phyloP scores from a whole-genome alignment of 2,797 vertebrate species.

The Notamacropus eugenii region DNA sequence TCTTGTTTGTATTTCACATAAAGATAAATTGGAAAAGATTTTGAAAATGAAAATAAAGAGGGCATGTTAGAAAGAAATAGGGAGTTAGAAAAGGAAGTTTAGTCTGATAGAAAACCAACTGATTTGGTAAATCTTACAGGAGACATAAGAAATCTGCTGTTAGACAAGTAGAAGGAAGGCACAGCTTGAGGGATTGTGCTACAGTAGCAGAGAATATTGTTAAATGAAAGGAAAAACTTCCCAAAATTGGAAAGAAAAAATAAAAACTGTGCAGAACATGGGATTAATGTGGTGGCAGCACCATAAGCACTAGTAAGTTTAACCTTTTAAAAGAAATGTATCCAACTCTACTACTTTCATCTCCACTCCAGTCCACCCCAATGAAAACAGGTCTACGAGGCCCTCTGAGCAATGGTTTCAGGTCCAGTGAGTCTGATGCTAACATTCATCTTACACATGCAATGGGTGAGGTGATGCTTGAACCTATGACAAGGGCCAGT shows the following conservation, averaged over 20 bases:
- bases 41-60: not conserved
- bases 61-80: not conserved
- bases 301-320: not conserved
- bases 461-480: not conserved
- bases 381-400: not conserved
- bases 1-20: not conserved
- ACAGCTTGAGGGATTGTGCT: not conserved
- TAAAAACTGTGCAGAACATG: not conserved
- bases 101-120: not conserved
- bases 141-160: not conserved
- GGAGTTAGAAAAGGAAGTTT: not conserved
- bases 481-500: not conserved
- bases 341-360: not conserved
- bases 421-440: not conserved
- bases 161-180: not conserved
- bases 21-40: constrained; percentile 22
- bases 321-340: not conserved
- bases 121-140: not conserved
- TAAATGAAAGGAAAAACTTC: constrained; percentile 19
- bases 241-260: not conserved
- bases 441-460: not conserved
- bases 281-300: not conserved
- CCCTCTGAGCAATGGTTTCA: not conserved
- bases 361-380: not conserved
- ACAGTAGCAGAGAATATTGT: not conserved